Evolutionary conservation across 2,888 invertebrate genomes (phyloP), one percentile per base, ranked within the genome.

Genomic region (Leptinotarsa tumamoca): DNA sequence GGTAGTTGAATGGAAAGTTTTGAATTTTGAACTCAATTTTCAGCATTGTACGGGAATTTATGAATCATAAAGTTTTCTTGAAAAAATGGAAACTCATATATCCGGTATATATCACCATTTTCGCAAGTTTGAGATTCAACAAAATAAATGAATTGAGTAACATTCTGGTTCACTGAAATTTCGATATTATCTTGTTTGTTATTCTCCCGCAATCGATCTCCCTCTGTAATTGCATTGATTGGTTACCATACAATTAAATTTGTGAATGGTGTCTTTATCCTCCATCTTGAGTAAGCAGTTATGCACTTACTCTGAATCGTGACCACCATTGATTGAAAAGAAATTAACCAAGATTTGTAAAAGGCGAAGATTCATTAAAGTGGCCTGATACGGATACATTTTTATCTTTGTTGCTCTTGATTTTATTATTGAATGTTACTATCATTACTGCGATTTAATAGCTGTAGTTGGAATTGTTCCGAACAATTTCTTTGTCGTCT

Each of bases 241-340:
- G 43, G 10, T 63, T 63, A 43, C 4, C n/a, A 33, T 58, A 15
- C 7, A 63, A 63, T 63, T 15, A 63, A 4, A 63, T 33, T 63
- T 17, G 43, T 63, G 63, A 63, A 63, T 63, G 63, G 63, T 27
- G 63, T 43, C 18, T 43, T 43, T 63, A 63, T 63, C 63, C 58
- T 63, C 63, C 43, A 63, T 43, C 63, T 63, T 14, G 0, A 43
- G 58, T 23, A 58, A 63, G 63, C 63, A 63, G 63, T 63, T 63
- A 43, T 10, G 43, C n/a, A 63, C 43, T 63, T 63, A 63, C 63
- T 63, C 27, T 43, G 33, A 63, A 63, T 63, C 63, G 63, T 63
- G 63, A 63, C 63, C 13, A 10, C 43, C 43, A 23, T 58, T 63
- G 63, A 63, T 63, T 43, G 63, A 63, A 63, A 17, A 63, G 27